These are phyloP conservation scores for Myrmecophaga tridactyla DNA, from an alignment of 2,113 vertebrate species.

Conservation along the genomic window DNA sequence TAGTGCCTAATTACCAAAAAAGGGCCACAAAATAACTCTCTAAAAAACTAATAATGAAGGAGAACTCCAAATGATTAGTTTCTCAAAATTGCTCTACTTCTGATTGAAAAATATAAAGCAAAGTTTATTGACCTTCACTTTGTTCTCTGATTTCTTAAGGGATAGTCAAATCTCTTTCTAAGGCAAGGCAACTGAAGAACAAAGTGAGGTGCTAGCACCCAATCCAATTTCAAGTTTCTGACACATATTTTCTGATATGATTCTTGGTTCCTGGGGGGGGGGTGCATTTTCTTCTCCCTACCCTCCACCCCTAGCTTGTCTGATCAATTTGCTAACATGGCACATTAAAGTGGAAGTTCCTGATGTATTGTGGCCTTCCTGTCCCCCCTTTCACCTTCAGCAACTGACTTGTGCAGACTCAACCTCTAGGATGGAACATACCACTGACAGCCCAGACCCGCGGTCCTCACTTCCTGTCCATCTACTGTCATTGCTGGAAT, in stretches of 20 bases:
- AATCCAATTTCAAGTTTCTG: not conserved
- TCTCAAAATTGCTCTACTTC: not conserved
- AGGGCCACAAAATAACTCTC: not conserved
- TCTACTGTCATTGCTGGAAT: not conserved
- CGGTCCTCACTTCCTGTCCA: not conserved
- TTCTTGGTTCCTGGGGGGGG: not conserved
- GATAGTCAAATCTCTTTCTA: not conserved
- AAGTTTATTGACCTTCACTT: not conserved
- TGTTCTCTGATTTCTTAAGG: not conserved
- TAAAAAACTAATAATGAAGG: not conserved
- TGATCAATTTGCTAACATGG: not conserved
- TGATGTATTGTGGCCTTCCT: rapidly evolving
- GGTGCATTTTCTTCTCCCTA: not conserved
- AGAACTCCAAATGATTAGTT: not conserved
- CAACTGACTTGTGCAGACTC: not conserved
- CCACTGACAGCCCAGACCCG: rapidly evolving
- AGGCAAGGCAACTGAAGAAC: not conserved
- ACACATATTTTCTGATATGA: not conserved
- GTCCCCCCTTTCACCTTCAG: too few relatives aligned
- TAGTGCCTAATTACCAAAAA: not conserved
- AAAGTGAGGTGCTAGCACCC: not conserved
- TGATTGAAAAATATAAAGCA: not conserved
- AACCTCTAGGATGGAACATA: not conserved
- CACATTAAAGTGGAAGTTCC: not conserved
- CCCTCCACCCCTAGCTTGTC: not conserved